phyloP scores from a whole-genome alignment of 2,797 vertebrate genomes.

The Apodemus agrarius region DNA sequence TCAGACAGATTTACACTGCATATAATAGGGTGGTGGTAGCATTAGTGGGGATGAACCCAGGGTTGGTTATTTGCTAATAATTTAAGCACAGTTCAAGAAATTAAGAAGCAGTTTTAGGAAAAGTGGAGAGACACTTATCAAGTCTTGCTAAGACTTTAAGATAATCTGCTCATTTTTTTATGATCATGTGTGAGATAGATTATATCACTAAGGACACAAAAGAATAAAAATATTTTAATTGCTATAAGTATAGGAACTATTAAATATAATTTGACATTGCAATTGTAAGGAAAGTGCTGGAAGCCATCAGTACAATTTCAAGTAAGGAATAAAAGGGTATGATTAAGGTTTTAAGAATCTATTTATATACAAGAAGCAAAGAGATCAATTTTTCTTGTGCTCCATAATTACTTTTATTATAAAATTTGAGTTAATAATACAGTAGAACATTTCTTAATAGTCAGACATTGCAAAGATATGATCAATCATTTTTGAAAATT shows the following conservation, averaged over 20 bases:
- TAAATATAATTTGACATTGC: not conserved
- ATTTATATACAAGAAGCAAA: slow-evolving; percentile 38
- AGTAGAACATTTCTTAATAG: not conserved
- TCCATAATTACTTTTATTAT: slow-evolving; percentile 42
- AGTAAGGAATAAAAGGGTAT: not conserved
- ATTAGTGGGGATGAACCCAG: not conserved
- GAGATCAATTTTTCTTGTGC: slow-evolving; percentile 20
- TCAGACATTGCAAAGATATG: not conserved
- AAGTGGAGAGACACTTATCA: not conserved
- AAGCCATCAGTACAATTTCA: slow-evolving; percentile 57
- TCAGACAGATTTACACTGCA: not conserved
- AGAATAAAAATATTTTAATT: slow-evolving; percentile 32
- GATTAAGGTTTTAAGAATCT: slow-evolving; percentile 57
- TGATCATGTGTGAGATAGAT: not conserved
- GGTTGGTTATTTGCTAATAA: not conserved
- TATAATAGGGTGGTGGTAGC: not conserved
- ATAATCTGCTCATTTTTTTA: slow-evolving; percentile 21
- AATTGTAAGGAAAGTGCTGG: slow-evolving; percentile 8
- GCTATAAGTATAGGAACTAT: not conserved
- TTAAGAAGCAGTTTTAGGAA: not conserved
- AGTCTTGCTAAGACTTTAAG: not conserved
- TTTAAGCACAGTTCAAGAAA: not conserved
- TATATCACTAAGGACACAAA: not conserved
- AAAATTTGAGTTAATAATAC: slow-evolving; percentile 44
- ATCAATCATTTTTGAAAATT: not conserved